phyloP scores from a whole-genome alignment of 2,113 vertebrate species.

The Camelus bactrianus region DNA sequence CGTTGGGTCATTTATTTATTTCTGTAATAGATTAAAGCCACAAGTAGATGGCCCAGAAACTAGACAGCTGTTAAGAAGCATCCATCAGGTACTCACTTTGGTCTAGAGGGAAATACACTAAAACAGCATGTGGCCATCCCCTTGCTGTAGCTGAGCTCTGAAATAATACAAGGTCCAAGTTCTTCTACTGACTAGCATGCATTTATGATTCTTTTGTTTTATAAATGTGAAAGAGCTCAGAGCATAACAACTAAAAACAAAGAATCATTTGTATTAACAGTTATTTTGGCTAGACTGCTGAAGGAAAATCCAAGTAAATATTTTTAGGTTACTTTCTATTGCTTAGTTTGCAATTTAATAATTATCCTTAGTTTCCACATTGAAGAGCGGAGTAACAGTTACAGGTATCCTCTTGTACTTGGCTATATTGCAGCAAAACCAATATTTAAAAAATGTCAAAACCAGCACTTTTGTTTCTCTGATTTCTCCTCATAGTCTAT shows the following conservation, averaged over 20 bases:
- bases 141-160: neutral
- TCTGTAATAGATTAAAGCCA: neutral
- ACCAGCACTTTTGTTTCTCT: neutral
- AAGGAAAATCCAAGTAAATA: neutral
- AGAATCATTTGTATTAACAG: neutral
- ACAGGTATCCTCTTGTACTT: neutral
- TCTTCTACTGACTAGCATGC: neutral
- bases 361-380: neutral
- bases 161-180: neutral
- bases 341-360: neutral
- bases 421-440: neutral
- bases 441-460: constrained; percentile 14
- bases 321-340: neutral
- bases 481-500: neutral
- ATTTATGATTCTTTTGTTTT: neutral
- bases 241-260: neutral
- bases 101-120: neutral
- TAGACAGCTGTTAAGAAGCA: neutral
- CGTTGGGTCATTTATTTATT: neutral
- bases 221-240: neutral
- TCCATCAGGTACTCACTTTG: neutral
- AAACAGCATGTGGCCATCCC: neutral
- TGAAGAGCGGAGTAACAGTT: neutral
- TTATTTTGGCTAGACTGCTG: neutral
- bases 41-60: neutral